Base-by-base conservation (phyloP, 2,797 vertebrate species). In the Catharus ustulatus region DNA sequence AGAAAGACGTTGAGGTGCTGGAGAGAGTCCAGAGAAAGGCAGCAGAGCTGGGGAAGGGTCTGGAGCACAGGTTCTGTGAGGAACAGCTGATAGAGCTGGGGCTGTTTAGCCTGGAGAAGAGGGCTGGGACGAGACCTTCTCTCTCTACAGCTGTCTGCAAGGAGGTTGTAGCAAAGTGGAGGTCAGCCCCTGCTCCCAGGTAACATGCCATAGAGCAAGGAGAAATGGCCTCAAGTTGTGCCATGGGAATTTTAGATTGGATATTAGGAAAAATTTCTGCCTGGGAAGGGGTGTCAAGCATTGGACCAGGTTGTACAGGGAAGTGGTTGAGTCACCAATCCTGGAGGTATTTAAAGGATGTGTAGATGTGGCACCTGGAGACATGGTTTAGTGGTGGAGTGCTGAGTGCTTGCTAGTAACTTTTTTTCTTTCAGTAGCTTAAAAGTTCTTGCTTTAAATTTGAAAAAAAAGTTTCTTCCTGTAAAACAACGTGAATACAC, bases 141-240 rank as follows among this genome's bases (percentile, higher is more conserved):
- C 4, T 26, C 10, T 29, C 38, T 59, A 11, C 11, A 69, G 4
- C 4, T 46, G 12, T 38, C 45, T 75, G n/a, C 51, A 58, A 75
- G 11, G 16, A 74, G 30, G 11, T 20, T 71, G 18, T 18, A 12
- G n/a, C 2, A 19, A 81, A 30, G 30, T 21, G 43, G 11, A 15
- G 8, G 8, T 42, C 0, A 0, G 26, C 21, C 19, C 69, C 30
- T 75, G 76, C 40, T 64, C 34, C 30, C 30, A n/a, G 5, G 30
- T 42, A 64, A 42, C 19, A 29, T 46, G 45, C 20, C 16, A 18
- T 3, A 58, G 30, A 38, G 10, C 9, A 45, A 63, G 30, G 26
- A 38, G 8, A 42, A 63, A 42, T 42, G 14, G 38, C 63, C 26
- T 68, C 38, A 63, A 15, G 45, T 15, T 58, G 17, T 58, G 14